Evolutionary conservation across 2,888 invertebrate species (phyloP), one percentile per base, ranked within the genome.

Genomic region (Hoplodrina ambigua): DNA sequence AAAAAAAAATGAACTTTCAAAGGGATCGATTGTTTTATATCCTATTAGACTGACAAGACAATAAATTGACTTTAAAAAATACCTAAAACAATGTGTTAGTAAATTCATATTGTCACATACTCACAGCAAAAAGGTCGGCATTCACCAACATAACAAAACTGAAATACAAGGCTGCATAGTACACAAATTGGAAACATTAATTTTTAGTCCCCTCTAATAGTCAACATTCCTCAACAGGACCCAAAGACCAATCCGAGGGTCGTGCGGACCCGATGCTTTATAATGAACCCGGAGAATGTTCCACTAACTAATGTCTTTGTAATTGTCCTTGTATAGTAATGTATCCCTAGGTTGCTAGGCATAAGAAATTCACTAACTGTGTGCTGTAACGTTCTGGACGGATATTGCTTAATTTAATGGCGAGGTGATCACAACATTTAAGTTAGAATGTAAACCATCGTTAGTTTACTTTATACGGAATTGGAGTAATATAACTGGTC

Each of bases 211-310:
- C 86, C 85, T 86, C 87, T 91, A 92, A 91, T 92, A 90, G 86
- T 85, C 82, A 77, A 87, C 89, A 93, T 93, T 93, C 91, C 89
- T 85, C 74, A 86, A 87, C 84, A 84, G 79, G 87, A 82, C 85
- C 82, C 71, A 60, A 71, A 66, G 71, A 82, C 80, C 81, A 77
- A 83, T 84, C 82, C 76, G 83, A 85, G 88, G 91, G 89, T 89
- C 81, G 81, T 84, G 84, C 81, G 77, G 83, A 86, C 87, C 88
- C 88, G 81, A 87, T 87, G 87, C 82, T 87, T 88, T 90, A 87
- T 90, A 91, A 91, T 91, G 89, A 89, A 91, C 89, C 87, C 85
- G 30, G 83, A 67, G 87, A 89, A 89, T 87, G 88, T 89, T 87
- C 79, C 78, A 65, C 80, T 88, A 84, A 88, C 86, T 87, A 90